A percentile compares a stretch with the other conserved stretches of the same genome.
Evolutionary conservation across 2,113 vertebrate species (phyloP).

Genomic region (Dromaius novaehollandiae): DNA sequence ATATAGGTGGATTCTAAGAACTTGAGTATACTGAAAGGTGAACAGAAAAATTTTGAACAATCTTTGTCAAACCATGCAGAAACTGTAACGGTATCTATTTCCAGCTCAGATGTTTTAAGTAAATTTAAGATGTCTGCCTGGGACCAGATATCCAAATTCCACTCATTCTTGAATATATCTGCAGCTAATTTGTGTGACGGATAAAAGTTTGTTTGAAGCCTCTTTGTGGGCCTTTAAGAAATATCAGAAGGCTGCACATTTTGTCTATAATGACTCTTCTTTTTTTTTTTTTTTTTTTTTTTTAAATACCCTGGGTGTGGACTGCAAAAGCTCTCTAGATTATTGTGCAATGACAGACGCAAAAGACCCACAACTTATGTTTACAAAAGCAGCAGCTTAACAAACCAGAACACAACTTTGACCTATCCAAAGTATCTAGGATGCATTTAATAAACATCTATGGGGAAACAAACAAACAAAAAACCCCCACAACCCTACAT

Average conservation of each 20-base stretch:
- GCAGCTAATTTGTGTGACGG: constrained; percentile 18
- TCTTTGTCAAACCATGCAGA: neutral
- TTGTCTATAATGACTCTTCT: neutral
- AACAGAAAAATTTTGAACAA: neutral
- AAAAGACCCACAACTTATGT: neutral
- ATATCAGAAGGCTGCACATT: constrained; percentile 38
- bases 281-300: too few species aligned
- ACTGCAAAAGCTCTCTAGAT: neutral
- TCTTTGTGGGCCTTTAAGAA: neutral
- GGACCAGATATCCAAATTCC: constrained; percentile 1
- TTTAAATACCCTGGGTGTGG: neutral
- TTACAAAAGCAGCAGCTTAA: constrained; percentile 1
- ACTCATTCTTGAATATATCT: neutral
- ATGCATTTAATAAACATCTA: neutral
- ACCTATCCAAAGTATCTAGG: neutral
- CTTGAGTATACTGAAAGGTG: constrained; percentile 84
- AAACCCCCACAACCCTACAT: neutral
- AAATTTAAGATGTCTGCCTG: neutral
- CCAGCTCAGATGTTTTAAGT: neutral
- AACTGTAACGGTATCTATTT: neutral
- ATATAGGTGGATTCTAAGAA: constrained; percentile 94
- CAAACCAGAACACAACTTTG: neutral
- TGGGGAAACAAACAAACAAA: neutral
- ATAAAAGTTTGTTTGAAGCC: constrained; percentile 35
- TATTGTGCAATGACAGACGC: neutral